Conservation (phyloP, 2,888 invertebrate genomes). For the Eumacrocentrus americanus region DNA sequence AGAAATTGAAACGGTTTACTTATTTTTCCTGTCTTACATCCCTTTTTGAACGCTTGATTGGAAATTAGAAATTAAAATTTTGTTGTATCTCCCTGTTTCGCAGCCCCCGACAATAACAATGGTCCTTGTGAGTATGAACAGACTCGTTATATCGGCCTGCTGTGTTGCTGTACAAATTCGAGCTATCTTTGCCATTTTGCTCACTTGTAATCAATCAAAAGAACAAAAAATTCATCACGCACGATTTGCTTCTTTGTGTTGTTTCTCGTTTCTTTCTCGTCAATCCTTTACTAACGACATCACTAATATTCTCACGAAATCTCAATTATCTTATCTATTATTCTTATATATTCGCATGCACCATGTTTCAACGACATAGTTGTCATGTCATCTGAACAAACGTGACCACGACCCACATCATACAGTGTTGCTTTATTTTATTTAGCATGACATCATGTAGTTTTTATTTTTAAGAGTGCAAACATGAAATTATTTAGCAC, state of each 20-base stretch:
- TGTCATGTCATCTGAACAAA: constrained; percentile 8
- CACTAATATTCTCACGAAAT: constrained; percentile 1
- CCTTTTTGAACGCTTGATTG: constrained; percentile 47
- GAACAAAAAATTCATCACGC: constrained; percentile 25
- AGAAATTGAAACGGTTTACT: background rate
- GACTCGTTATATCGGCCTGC: constrained; percentile 58
- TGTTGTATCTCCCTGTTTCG: constrained; percentile 67
- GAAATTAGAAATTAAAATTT: constrained; percentile 56
- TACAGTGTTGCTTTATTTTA: constrained; percentile 20
- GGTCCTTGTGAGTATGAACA: constrained; percentile 83
- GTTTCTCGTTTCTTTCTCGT: constrained; percentile 1
- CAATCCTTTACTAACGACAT: constrained; percentile 8
- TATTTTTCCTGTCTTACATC: constrained; percentile 16
- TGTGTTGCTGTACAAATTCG: constrained; percentile 53
- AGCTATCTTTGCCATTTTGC: constrained; percentile 42
- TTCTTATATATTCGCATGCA: constrained; percentile 4
- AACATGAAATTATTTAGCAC: background rate
- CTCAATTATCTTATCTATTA: constrained; percentile 2
- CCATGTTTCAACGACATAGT: background rate
- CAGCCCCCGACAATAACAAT: constrained; percentile 86
- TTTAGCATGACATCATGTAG: constrained; percentile 7
- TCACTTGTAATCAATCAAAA: constrained; percentile 38
- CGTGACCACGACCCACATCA: background rate
- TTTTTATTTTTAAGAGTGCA: background rate
- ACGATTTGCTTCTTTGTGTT: constrained; percentile 29